Base-by-base conservation (phyloP, 2,888 invertebrate species). In the Spodoptera littoralis region DNA sequence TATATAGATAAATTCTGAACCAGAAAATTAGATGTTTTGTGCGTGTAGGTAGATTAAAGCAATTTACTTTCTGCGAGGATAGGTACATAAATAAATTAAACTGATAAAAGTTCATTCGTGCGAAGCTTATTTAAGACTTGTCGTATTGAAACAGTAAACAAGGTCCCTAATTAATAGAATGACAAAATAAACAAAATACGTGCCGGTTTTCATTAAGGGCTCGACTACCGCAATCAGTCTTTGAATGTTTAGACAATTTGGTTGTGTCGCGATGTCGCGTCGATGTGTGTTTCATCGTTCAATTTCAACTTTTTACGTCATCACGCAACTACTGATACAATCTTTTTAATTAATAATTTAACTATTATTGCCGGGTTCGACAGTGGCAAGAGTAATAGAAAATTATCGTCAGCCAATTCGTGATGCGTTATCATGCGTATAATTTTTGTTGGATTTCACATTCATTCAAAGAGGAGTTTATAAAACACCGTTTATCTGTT, bases 131-230 rank as follows among this genome's bases (percentile, higher is more conserved):
- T 89, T 86, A 85, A 87, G 84, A 84, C 83, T 85, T 83, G 86
- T 84, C 80, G 84, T 84, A 89, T 88, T 89, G 86, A 80, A 89
- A 88, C 84, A 76, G 88, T 87, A 88, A 91, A 91, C 88, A 90
- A 83, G 85, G 80, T 73, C 80, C 82, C 82, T 89, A 89, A 90
- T 90, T 90, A 89, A 88, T 88, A 85, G 82, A 88, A 89, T 84
- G 87, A 85, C 86, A 88, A 88, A 80, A 86, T 84, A 85, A 86
- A 86, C 84, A 86, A 84, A 86, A 86, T 82, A 84, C 87, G 87
- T 84, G 83, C 80, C 75, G 76, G 81, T 81, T 81, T 84, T 84
- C 80, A 80, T 82, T 82, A 84, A 78, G 78, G 80, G 70, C 59
- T 73, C 67, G 76, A 65, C 76, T 74, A 68, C 74, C 79, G 81